phyloP scores from a whole-genome alignment of 1,140 invertebrate genomes.

The Orius insidiosus region DNA sequence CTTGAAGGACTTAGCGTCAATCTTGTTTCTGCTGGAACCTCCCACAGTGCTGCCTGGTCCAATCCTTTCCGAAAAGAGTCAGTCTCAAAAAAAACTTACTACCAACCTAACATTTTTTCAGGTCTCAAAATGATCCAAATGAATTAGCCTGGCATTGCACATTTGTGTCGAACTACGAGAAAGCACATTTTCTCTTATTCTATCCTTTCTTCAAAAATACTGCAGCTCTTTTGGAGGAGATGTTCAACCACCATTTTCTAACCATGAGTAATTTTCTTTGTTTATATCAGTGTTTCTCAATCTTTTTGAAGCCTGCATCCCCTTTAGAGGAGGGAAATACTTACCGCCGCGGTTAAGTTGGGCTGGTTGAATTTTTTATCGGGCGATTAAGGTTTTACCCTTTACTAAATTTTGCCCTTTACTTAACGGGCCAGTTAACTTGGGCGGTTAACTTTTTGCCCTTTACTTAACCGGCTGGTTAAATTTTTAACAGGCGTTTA shows the following conservation, averaged over 20 bases:
- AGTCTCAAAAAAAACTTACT: not conserved
- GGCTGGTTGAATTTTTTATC: too few species aligned
- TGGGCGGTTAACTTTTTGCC: too few species aligned
- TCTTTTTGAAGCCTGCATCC: too few species aligned
- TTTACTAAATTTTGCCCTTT: too few species aligned
- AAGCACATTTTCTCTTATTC: slow-evolving; percentile 37
- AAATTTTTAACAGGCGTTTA: too few species aligned
- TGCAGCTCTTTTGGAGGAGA: slow-evolving; percentile 31
- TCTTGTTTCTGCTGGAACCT: slow-evolving; percentile 48
- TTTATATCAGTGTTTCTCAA: not conserved
- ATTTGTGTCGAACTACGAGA: slow-evolving; percentile 47
- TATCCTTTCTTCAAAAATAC: slow-evolving; percentile 39
- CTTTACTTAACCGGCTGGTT: too few species aligned
- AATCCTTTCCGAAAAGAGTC: slow-evolving; percentile 33
- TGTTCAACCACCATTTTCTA: slow-evolving; percentile 24
- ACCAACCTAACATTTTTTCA: slow-evolving; percentile 4
- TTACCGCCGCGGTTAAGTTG: too few species aligned
- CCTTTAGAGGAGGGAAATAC: too few species aligned
- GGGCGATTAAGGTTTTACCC: too few species aligned
- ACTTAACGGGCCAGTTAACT: too few species aligned
- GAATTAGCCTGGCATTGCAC: slow-evolving; percentile 37
- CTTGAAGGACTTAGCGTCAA: slow-evolving; percentile 38
- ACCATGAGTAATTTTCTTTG: not conserved
- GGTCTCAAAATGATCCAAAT: slow-evolving; percentile 22
- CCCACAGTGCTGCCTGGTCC: slow-evolving; percentile 52